Conservation (phyloP, 2,888 invertebrate species). For the Thelaira solivaga region DNA sequence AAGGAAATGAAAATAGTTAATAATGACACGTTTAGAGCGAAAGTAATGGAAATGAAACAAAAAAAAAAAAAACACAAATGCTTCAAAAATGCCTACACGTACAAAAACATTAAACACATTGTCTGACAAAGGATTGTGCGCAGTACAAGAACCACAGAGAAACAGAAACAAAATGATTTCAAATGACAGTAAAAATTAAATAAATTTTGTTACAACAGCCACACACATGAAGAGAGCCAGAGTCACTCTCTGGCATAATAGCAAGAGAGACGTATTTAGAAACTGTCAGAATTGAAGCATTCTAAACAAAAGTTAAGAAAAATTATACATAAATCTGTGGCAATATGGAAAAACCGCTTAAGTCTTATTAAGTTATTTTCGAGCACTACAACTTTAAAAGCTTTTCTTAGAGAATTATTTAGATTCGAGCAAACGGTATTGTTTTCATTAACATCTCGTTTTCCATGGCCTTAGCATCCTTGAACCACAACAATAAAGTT, state of each 20-base stretch:
- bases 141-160: neutral
- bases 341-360: neutral
- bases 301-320: neutral
- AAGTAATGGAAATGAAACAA: slow-evolving; percentile 58
- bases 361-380: too few species aligned
- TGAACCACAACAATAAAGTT: too few species aligned
- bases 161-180: too few species aligned
- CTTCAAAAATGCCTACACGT: slow-evolving; percentile 2
- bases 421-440: too few species aligned
- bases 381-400: too few species aligned
- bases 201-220: too few species aligned
- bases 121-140: slow-evolving; percentile 22
- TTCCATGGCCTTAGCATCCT: too few species aligned
- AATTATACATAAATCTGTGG: neutral
- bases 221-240: too few species aligned
- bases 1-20: slow-evolving; percentile 43
- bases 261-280: neutral
- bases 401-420: too few species aligned
- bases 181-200: neutral
- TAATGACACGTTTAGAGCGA: slow-evolving; percentile 43
- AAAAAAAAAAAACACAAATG: neutral
- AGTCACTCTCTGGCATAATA: too few species aligned
- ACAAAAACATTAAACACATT: neutral
- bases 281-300: slow-evolving; percentile 17
- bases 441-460: too few species aligned